These are phyloP conservation scores for Penaeus chinensis DNA, from an alignment of 1,140 invertebrate species.

Conservation along the genomic window DNA sequence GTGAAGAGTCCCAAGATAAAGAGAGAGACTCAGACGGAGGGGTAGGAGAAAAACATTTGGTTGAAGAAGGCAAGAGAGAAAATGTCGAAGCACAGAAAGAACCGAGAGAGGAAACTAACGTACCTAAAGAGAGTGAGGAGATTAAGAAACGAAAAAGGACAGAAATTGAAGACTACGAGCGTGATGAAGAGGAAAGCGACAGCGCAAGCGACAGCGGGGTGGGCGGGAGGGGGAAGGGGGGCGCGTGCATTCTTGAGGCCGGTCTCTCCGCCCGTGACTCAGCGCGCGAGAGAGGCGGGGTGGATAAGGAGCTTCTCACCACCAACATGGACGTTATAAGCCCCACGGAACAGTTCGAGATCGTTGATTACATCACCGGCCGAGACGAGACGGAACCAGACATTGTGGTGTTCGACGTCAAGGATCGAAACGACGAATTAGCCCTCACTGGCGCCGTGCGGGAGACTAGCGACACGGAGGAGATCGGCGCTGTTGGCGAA, in stretches of 20 bases:
- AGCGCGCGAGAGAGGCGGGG: background rate
- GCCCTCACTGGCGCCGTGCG: too few relatives aligned
- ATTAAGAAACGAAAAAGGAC: background rate
- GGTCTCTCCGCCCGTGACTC: too few relatives aligned
- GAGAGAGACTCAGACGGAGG: background rate
- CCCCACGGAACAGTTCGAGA: too few relatives aligned
- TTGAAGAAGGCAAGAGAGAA: background rate
- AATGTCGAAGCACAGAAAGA: background rate
- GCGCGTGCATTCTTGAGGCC: background rate
- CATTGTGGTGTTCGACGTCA: too few relatives aligned
- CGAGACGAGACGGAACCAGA: too few relatives aligned
- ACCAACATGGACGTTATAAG: too few relatives aligned
- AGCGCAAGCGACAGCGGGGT: background rate
- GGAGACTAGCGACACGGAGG: too few relatives aligned
- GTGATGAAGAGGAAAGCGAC: background rate
- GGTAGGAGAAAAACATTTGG: background rate
- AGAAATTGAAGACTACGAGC: background rate
- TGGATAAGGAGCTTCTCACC: too few relatives aligned
- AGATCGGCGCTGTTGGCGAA: too few relatives aligned
- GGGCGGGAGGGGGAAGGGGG: background rate
- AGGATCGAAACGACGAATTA: too few relatives aligned
- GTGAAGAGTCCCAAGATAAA: background rate
- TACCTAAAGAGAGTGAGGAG: background rate
- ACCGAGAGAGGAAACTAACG: background rate
- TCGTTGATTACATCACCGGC: too few relatives aligned